Conservation (phyloP, 2,888 invertebrate species). For the Drosophila tanythrix region DNA sequence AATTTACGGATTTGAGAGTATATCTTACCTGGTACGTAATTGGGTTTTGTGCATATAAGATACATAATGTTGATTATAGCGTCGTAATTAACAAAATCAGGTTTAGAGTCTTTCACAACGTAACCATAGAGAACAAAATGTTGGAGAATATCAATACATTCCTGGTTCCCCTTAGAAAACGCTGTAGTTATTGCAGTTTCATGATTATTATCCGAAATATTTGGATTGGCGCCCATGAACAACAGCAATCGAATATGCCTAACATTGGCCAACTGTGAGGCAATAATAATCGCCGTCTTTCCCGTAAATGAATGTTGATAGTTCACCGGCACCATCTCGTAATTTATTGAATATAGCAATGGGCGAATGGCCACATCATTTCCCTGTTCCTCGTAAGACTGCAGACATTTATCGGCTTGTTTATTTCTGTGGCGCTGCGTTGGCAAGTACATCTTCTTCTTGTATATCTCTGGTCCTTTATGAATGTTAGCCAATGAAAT, state of each 20-base stretch:
- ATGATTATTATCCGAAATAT: constrained; percentile 41
- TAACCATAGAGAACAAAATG: constrained; percentile 41
- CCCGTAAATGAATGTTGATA: constrained; percentile 64
- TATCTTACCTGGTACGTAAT: constrained; percentile 47
- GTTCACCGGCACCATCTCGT: constrained; percentile 59
- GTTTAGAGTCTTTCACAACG: constrained; percentile 37
- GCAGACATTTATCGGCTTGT: constrained; percentile 59
- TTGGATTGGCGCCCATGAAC: constrained; percentile 66
- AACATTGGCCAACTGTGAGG: constrained; percentile 48
- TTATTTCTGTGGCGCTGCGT: constrained; percentile 41
- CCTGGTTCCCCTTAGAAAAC: constrained; percentile 31
- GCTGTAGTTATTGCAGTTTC: constrained; percentile 56
- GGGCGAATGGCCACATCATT: constrained; percentile 52
- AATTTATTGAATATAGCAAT: constrained; percentile 58
- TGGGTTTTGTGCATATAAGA: constrained; percentile 41
- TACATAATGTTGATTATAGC: constrained; percentile 58
- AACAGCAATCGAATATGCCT: constrained; percentile 57
- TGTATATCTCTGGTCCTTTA: constrained; percentile 41
- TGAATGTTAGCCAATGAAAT: constrained; percentile 35
- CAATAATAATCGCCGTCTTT: constrained; percentile 60
- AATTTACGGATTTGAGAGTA: not conserved
- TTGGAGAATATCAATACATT: constrained; percentile 56
- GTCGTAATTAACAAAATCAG: constrained; percentile 59
- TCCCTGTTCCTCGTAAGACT: constrained; percentile 59
- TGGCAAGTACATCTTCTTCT: constrained; percentile 29